Conservation (phyloP, 1,140 invertebrate genomes). For the Megalopta genalis region DNA sequence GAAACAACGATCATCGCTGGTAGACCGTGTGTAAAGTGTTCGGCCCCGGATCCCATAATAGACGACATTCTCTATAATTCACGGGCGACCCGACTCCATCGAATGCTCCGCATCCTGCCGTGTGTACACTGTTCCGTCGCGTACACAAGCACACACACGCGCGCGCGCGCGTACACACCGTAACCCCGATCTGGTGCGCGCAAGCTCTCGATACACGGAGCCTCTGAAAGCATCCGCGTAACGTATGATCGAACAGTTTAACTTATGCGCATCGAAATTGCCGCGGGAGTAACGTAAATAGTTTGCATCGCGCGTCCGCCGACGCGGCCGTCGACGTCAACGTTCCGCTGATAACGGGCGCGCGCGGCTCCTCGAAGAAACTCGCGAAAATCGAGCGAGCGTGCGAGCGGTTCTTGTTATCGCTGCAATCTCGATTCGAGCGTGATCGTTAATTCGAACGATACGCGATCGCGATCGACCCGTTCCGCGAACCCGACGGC, state of each 20-base stretch:
- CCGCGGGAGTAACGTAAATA: neutral
- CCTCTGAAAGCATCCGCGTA: conserved; percentile 13
- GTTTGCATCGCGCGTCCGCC: neutral
- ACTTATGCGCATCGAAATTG: neutral
- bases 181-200: conserved; percentile 21
- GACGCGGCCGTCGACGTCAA: too few species aligned
- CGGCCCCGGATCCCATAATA: conserved; percentile 59
- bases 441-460: too few species aligned
- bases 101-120: conserved; percentile 36
- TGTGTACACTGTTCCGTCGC: conserved; percentile 31
- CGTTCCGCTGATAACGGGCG: neutral
- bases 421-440: too few species aligned
- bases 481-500: too few species aligned
- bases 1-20: conserved; percentile 20
- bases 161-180: neutral
- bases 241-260: conserved; percentile 10
- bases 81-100: conserved; percentile 42
- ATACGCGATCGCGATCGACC: too few species aligned
- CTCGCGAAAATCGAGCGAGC: too few species aligned
- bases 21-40: conserved; percentile 49
- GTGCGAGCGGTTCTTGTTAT: too few species aligned
- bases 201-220: conserved; percentile 12
- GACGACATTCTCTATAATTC: conserved; percentile 52
- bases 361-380: neutral
- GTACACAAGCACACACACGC: neutral